phyloP scores from a whole-genome alignment of 2,797 vertebrate species.

The Gadopsis marmoratus region DNA sequence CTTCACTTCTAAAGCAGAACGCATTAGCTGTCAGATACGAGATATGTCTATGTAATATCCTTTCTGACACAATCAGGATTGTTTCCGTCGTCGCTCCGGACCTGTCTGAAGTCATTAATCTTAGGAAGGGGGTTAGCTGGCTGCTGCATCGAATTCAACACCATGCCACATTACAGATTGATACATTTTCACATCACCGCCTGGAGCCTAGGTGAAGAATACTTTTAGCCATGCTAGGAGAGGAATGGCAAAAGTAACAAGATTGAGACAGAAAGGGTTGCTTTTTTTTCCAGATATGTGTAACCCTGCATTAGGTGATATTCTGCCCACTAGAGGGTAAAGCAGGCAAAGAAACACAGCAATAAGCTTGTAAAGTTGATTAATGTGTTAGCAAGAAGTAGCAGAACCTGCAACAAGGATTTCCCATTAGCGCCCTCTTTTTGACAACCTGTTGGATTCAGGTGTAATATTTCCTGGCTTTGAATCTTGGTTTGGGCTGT shows the following conservation, averaged over 20 bases:
- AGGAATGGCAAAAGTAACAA: conserved; percentile 41
- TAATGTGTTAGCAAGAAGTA: not conserved
- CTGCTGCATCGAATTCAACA: conserved; percentile 76
- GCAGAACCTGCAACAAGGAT: not conserved
- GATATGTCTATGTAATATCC: conserved; percentile 87
- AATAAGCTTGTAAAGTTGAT: conserved; percentile 7
- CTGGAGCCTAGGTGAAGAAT: conserved; percentile 61
- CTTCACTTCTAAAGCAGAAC: conserved; percentile 81
- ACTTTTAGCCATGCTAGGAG: conserved; percentile 31
- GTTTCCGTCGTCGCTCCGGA: conserved; percentile 84
- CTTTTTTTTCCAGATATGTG: conserved; percentile 25
- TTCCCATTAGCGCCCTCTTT: not conserved
- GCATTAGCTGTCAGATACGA: conserved; percentile 82
- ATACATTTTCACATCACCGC: conserved; percentile 78
- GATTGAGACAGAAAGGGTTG: conserved; percentile 14
- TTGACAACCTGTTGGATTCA: conserved; percentile 6
- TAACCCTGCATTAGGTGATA: conserved; percentile 22
- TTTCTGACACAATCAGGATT: conserved; percentile 85
- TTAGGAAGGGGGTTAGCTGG: conserved; percentile 72
- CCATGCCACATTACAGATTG: conserved; percentile 79
- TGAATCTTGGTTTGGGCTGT: not conserved
- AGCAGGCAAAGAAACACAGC: conserved; percentile 17
- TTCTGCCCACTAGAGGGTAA: conserved; percentile 23
- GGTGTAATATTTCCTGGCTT: conserved; percentile 2
- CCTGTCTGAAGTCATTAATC: conserved; percentile 87